Evolutionary conservation across 1,140 invertebrate species (phyloP), one percentile per base, ranked within the genome.

Genomic region (Aricia agestis): DNA sequence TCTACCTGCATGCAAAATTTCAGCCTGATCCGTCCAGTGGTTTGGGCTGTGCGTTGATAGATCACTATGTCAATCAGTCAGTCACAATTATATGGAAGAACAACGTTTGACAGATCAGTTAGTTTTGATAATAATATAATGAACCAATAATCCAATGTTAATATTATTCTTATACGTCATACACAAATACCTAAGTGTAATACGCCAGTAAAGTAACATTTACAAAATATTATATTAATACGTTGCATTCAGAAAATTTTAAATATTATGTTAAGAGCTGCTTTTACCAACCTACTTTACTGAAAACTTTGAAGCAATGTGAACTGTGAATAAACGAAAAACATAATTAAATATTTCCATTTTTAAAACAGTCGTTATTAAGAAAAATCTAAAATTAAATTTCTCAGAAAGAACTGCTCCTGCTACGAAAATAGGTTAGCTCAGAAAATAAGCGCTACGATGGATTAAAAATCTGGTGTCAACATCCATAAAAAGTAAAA

Each of bases 381-480:
- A 52, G 45, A 15, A 52, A 52, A 52, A 52, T 11, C 45, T 52
- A 52, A 52, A 52, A 52, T 52, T 9, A 13, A 52, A 52, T 45
- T 45, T 45, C 45, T 52, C 45, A 15, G 45, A 52, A 52, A 52
- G 45, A 52, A 52, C 36, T 2, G 13, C 3, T 52, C 11, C 6
- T 11, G 59, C 59, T 18, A 10, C 59, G 18, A 63, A 63, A 63
- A 63, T 63, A 63, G 18, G 59, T 63, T 63, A 63, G 19, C 18
- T 31, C 59, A 19, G 59, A 63, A 63, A 63, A 63, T 63, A 19
- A 61, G 59, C 18, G 18, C 59, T 63, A 59, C 19, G 18, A 10
- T 31, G 10, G 59, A 18, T 63, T 63, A 63, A 63, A 63, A 63
- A 63, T 63, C 18, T 25, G 59, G 19, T 63, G 59, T 63, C 59